These are phyloP conservation scores for Smutsia gigantea DNA, from an alignment of 2,797 vertebrate genomes.

Conservation along the genomic window DNA sequence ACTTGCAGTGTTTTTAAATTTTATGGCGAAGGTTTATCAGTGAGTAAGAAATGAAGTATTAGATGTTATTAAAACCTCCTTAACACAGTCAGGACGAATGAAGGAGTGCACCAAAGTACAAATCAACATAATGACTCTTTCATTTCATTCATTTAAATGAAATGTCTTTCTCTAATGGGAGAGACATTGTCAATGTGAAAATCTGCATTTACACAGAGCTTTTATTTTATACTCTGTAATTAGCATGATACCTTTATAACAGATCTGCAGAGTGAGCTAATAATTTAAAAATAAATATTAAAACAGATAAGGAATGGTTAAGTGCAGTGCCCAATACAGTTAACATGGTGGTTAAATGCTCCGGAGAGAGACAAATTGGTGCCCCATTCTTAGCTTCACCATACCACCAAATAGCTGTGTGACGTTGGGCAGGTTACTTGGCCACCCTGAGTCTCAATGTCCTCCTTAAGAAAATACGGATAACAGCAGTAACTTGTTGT, in stretches of 20 bases:
- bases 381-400: not conserved
- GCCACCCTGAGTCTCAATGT: not conserved
- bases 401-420: not conserved
- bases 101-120: not conserved
- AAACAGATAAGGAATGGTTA: conserved; percentile 15
- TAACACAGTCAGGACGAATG: conserved; percentile 1
- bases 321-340: not conserved
- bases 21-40: conserved; percentile 12
- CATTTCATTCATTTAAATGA: conserved; percentile 22
- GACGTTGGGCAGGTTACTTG: not conserved
- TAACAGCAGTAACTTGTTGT: not conserved
- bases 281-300: conserved; percentile 1
- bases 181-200: conserved; percentile 13
- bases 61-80: conserved; percentile 22
- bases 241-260: not conserved
- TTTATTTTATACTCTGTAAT: conserved; percentile 4
- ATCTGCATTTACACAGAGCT: conserved; percentile 11
- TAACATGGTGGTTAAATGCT: not conserved
- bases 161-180: conserved; percentile 46
- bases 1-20: conserved; percentile 29
- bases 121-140: conserved; percentile 19
- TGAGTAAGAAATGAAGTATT: conserved; percentile 10
- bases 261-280: not conserved
- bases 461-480: not conserved
- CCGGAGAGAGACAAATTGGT: not conserved